Evolutionary conservation across 2,888 invertebrate genomes (phyloP).

Genomic region (Acleris cristana): DNA sequence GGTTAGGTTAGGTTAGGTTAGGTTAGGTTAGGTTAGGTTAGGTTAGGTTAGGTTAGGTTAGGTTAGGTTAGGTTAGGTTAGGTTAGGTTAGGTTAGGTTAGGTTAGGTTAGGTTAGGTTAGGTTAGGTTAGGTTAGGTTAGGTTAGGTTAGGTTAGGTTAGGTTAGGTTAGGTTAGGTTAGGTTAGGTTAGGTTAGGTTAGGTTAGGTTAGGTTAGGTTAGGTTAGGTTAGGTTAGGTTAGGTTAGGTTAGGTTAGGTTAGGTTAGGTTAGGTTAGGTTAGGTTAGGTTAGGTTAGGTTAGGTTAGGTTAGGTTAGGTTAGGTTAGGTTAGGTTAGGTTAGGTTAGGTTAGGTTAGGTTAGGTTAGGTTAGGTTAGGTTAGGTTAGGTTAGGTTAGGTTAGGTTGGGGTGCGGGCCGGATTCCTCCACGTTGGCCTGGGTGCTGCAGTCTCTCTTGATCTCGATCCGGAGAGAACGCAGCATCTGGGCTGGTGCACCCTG

Average conservation of each 20-base stretch:
- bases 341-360: constrained; percentile 15
- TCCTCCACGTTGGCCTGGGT: too few species aligned
- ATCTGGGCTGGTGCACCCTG: too few species aligned
- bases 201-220: constrained; percentile 20
- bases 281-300: constrained; percentile 15
- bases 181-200: constrained; percentile 23
- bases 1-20: constrained; percentile 28
- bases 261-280: constrained; percentile 15
- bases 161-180: constrained; percentile 22
- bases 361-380: constrained; percentile 15
- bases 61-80: constrained; percentile 24
- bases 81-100: constrained; percentile 10
- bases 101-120: constrained; percentile 5
- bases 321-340: constrained; percentile 15
- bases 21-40: constrained; percentile 25
- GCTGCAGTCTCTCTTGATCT: too few species aligned
- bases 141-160: constrained; percentile 14
- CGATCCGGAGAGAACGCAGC: too few species aligned
- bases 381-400: constrained; percentile 15
- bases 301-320: constrained; percentile 15
- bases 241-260: constrained; percentile 15
- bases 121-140: constrained; percentile 3
- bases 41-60: constrained; percentile 21
- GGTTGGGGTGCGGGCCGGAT: too few species aligned
- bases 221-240: constrained; percentile 15